A percentile compares a stretch with the other conserved stretches of the same genome.
These are phyloP conservation scores for Acanthococcus lagerstroemiae DNA, from an alignment of 2,888 invertebrate species.

Conservation along the genomic window DNA sequence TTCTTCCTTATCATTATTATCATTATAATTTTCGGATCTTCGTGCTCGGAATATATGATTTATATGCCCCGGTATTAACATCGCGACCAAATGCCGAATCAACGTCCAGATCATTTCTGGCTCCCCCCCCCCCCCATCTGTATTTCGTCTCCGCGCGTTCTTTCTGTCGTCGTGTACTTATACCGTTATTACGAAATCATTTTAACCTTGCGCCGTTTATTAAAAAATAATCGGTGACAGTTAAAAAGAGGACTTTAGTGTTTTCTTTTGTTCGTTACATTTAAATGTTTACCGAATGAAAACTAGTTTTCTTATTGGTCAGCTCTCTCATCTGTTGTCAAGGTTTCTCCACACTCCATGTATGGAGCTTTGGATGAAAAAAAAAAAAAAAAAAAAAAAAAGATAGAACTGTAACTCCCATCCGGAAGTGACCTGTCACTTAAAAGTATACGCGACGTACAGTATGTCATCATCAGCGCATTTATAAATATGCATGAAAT, in stretches of 20 bases:
- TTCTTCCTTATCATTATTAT: background rate
- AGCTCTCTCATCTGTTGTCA: constrained; percentile 22
- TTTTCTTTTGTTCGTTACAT: constrained; percentile 25
- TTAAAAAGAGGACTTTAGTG: constrained; percentile 21
- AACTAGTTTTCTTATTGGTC: constrained; percentile 29
- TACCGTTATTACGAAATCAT: background rate
- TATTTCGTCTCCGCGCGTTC: background rate
- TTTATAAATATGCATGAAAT: constrained; percentile 26
- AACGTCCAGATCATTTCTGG: background rate
- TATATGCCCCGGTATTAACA: background rate
- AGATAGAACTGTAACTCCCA: constrained; percentile 18
- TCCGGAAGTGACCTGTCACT: constrained; percentile 29
- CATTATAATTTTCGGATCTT: background rate
- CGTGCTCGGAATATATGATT: background rate
- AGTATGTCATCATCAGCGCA: background rate
- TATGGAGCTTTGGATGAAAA: constrained; percentile 17
- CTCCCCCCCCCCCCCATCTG: background rate
- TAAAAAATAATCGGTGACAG: constrained; percentile 28
- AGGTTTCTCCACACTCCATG: constrained; percentile 19
- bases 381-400: background rate
- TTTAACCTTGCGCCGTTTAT: background rate
- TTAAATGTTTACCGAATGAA: constrained; percentile 14
- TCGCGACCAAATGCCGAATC: background rate
- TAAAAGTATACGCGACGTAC: constrained; percentile 5
- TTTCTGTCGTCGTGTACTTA: background rate